Evolutionary conservation across 2,888 invertebrate species (phyloP).

Genomic region (Cloeon dipterum): DNA sequence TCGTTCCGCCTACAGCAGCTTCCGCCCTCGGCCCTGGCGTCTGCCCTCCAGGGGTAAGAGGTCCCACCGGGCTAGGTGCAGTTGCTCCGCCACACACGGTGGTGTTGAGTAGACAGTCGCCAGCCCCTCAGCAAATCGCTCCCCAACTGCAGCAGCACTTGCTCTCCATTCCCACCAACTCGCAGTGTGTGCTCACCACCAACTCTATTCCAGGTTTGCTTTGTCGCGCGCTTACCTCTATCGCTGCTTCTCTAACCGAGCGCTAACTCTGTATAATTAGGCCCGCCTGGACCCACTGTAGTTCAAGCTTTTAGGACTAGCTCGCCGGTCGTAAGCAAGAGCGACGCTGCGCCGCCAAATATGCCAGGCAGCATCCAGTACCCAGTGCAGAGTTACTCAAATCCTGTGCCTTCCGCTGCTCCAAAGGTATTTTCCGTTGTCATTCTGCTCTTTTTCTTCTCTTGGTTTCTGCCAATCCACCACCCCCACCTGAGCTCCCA

Average conservation of each 20-base stretch:
- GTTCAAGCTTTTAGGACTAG: neutral
- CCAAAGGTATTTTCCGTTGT: slow-evolving; percentile 14
- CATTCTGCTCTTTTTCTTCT: too few species aligned
- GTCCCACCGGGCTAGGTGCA: neutral
- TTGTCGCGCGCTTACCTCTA: too few species aligned
- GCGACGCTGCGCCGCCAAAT: slow-evolving; percentile 2
- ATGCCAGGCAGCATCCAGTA: slow-evolving; percentile 23
- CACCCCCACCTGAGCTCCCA: neutral
- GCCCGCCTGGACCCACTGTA: neutral
- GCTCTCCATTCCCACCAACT: neutral
- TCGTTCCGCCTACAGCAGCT: neutral
- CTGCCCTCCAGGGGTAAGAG: neutral
- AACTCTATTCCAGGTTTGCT: neutral
- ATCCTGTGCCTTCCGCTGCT: slow-evolving; percentile 8
- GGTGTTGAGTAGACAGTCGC: neutral
- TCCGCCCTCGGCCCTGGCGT: neutral
- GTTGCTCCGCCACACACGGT: neutral
- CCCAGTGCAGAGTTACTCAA: slow-evolving; percentile 10
- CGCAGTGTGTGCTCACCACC: neutral
- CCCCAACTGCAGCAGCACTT: neutral
- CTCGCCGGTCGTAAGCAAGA: slow-evolving; percentile 1
- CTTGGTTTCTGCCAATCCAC: too few species aligned
- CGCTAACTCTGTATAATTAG: too few species aligned
- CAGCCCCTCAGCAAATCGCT: neutral
- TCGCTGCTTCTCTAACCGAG: neutral